phyloP scores from a whole-genome alignment of 2,113 vertebrate species.

The Spizaetus ornatus region DNA sequence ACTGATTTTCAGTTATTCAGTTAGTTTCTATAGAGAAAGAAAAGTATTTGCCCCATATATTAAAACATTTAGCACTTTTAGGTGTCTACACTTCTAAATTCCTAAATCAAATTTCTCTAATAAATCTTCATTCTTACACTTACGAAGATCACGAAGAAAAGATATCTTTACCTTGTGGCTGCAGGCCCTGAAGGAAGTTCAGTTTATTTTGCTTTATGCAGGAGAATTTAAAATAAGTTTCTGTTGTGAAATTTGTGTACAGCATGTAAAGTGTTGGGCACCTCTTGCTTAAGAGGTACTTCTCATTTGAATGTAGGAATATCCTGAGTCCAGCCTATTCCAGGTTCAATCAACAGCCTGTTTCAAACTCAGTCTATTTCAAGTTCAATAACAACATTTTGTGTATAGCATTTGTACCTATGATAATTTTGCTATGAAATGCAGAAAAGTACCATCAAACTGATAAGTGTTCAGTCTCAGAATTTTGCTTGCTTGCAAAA shows the following conservation, averaged over 20 bases:
- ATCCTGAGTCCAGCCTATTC: background rate
- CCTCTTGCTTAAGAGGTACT: background rate
- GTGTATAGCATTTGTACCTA: background rate
- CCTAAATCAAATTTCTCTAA: background rate
- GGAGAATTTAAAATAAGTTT: background rate
- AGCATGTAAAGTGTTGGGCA: background rate
- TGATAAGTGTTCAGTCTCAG: accelerated
- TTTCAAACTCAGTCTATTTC: background rate
- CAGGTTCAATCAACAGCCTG: background rate
- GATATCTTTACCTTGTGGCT: background rate
- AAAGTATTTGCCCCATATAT: background rate
- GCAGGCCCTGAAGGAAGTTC: background rate
- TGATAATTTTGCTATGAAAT: background rate
- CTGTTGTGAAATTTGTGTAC: background rate
- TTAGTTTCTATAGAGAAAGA: background rate
- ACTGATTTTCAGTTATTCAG: background rate
- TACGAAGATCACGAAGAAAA: background rate
- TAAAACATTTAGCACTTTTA: background rate
- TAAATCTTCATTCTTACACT: background rate
- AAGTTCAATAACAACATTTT: background rate
- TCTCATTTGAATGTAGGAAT: background rate
- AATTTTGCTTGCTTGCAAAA: background rate
- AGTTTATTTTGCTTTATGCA: background rate
- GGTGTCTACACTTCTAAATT: background rate
- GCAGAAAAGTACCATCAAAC: background rate